phyloP scores from a whole-genome alignment of 2,113 vertebrate species.

The Apteryx owenii region DNA sequence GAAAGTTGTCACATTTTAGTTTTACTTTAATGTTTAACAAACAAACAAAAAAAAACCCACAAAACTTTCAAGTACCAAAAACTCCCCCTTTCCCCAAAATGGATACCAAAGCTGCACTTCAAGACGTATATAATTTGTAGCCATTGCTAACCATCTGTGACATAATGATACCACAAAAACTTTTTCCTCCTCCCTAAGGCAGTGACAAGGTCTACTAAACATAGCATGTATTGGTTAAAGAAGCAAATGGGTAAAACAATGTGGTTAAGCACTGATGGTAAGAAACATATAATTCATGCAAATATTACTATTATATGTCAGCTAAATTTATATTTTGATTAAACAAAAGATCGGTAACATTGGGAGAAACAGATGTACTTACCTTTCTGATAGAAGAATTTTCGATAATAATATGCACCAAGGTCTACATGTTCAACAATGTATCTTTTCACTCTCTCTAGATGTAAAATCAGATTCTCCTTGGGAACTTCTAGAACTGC shows the following conservation, averaged over 20 bases:
- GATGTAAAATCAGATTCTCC: constrained; percentile 86
- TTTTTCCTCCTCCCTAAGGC: neutral
- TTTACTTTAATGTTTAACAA: neutral
- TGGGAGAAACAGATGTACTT: constrained; percentile 39
- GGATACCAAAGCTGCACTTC: neutral
- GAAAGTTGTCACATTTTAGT: neutral
- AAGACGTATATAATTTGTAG: neutral
- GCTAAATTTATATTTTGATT: neutral
- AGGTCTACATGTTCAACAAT: constrained; percentile 94
- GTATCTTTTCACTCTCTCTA: constrained; percentile 91
- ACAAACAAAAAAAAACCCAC: neutral
- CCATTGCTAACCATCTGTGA: neutral
- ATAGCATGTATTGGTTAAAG: neutral
- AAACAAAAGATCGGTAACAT: neutral
- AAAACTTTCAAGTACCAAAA: neutral
- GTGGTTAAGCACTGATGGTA: neutral
- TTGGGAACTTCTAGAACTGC: constrained; percentile 93
- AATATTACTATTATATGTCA: neutral
- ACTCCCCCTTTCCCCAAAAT: neutral
- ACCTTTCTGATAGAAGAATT: constrained; percentile 94
- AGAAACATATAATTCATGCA: neutral
- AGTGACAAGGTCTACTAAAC: neutral
- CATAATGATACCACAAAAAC: neutral
- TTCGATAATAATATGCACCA: constrained; percentile 93
- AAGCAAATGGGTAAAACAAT: neutral